Base-by-base conservation (phyloP, 2,888 invertebrate genomes). In the Norana najaformis region DNA sequence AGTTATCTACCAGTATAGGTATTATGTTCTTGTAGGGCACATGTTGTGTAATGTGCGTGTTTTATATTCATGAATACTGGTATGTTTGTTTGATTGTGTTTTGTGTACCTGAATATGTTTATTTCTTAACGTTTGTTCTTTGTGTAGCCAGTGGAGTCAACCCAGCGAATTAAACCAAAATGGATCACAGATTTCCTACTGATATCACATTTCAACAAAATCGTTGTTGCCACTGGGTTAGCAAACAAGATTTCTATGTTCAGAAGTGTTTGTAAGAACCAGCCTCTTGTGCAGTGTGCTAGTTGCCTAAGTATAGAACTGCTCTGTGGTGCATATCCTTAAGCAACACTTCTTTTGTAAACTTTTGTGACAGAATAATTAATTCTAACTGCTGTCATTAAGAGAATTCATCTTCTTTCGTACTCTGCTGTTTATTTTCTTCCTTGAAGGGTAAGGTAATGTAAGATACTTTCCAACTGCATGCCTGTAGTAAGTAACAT, bases 101-200 rank as follows among this genome's bases (percentile, higher is more conserved):
- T 69, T 69, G 69, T 69, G n/a, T 69, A 8, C 69, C 16, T 69
- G 69, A 69, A 69, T 5, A 47, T 47, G 47, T 47, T 47, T 47
- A n/a, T 30, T n/a, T 30, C n/a, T 69, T n/a, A 47, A 23, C 47
- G 5, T 47, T 47, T 47, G 23, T 6, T 47, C 47, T 47, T 35
- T 35, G 34, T 35, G 23, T 37, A 85, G 85, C 85, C 85, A 36
- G 36, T 37, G 35, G 85, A 85, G 20, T 36, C 36, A 36, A 85
- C 18, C 23, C 85, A 85, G 36, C 35, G 85, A 85, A 35, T 20
- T 85, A 35, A 85, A 85, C 85, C 85, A 23, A 95, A 95, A 92
- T 95, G 95, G 95, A 95, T 95, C 53, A 95, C 95, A 92, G 95
- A 95, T 91, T 95, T 95, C 92, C 93, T 93, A 39, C 93, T 95